These are phyloP conservation scores for Hormiphora californensis DNA, from an alignment of 37 sponge, comb jelly and placozoan species.

Conservation along the genomic window DNA sequence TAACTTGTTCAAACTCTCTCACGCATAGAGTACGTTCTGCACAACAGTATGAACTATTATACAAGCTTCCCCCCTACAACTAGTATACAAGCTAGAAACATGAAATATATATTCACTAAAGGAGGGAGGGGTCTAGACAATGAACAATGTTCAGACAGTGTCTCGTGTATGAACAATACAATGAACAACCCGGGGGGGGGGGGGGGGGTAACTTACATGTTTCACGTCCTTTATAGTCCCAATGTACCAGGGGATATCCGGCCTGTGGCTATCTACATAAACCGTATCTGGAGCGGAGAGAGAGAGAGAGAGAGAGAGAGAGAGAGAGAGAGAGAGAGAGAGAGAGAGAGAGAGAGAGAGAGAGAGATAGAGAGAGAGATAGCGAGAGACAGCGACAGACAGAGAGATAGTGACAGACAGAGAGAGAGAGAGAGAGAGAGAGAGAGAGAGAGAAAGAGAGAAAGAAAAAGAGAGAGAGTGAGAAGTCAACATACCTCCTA, in stretches of 20 bases:
- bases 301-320: background rate
- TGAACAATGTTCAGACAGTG: no score
- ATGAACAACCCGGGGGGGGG: no score
- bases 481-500: slow-evolving; percentile 19
- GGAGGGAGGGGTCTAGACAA: no score
- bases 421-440: background rate
- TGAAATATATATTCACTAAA: no score
- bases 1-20: no score
- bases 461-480: background rate
- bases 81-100: no score
- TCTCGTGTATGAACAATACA: no score
- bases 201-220: slow-evolving; percentile 9
- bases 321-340: background rate
- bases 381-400: background rate
- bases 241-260: slow-evolving; percentile 52
- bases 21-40: no score
- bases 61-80: no score
- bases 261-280: slow-evolving; percentile 39
- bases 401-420: background rate
- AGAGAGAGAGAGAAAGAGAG: background rate
- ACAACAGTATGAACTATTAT: no score
- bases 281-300: background rate
- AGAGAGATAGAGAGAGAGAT: background rate
- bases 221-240: slow-evolving; percentile 36
- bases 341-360: background rate